Evolutionary conservation across 2,113 vertebrate species (phyloP).

Genomic region (Psittacara wagleri): DNA sequence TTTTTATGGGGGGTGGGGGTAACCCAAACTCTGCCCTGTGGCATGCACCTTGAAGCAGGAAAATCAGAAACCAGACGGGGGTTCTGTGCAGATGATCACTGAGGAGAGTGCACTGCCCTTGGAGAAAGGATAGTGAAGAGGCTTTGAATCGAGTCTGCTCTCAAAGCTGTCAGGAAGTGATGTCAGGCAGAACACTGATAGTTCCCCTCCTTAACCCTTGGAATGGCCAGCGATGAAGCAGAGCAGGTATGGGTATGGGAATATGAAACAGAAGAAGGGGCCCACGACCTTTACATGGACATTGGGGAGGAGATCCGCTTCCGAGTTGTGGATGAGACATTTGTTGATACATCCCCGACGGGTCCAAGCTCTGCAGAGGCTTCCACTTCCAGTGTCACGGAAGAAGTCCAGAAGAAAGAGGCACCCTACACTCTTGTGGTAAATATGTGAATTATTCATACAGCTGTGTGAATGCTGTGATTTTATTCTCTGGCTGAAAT

Average conservation of each 20-base stretch:
- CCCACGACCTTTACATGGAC: constrained; percentile 99
- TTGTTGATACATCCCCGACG: constrained; percentile 91
- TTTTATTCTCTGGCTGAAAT: not conserved
- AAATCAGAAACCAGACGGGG: accelerated
- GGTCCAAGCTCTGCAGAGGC: constrained; percentile 82
- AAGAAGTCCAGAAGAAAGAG: constrained; percentile 86
- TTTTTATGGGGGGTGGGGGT: not conserved
- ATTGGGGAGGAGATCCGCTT: constrained; percentile 95
- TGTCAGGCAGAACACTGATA: not conserved
- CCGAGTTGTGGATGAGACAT: constrained; percentile 90
- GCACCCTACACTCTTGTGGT: constrained; percentile 93
- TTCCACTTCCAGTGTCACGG: constrained; percentile 67
- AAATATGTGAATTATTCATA: constrained; percentile 24
- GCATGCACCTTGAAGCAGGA: not conserved
- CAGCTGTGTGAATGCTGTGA: not conserved
- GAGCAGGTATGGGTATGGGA: constrained; percentile 99
- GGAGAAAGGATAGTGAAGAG: not conserved
- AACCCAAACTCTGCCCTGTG: not conserved
- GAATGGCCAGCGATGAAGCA: constrained; percentile 83
- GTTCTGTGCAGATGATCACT: accelerated
- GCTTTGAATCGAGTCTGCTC: not conserved
- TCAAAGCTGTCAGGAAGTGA: not conserved
- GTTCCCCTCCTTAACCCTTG: constrained; percentile 72
- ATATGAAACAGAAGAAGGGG: constrained; percentile 95
- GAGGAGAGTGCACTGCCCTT: accelerated